phyloP scores from a whole-genome alignment of 2,797 vertebrate species.

The Clamator glandarius region DNA sequence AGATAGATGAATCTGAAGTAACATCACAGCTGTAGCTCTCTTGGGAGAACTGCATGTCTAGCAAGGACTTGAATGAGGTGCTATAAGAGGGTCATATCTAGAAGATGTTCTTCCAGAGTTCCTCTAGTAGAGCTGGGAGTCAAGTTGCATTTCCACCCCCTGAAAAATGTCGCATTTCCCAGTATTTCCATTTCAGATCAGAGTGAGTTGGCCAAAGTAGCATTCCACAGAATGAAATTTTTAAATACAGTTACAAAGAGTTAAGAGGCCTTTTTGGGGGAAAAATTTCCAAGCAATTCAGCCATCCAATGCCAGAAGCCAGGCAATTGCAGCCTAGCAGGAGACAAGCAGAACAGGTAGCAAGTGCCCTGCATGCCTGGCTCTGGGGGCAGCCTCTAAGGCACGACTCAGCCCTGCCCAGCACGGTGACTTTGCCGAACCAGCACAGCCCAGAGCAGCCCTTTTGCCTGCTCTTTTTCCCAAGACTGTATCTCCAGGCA shows the following conservation, averaged over 20 bases:
- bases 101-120: neutral
- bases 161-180: neutral
- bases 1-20: neutral
- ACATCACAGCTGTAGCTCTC: neutral
- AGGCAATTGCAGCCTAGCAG: neutral
- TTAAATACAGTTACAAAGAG: neutral
- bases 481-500: accelerated
- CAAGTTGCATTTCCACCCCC: neutral
- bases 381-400: neutral
- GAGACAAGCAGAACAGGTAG: neutral
- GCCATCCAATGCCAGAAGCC: neutral
- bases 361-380: neutral
- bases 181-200: neutral
- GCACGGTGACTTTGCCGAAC: neutral
- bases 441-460: neutral
- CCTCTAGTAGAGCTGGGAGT: neutral
- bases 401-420: neutral
- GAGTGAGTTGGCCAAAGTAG: accelerated
- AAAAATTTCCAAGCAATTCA: neutral
- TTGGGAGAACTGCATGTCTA: neutral
- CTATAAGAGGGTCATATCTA: neutral
- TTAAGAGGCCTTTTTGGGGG: neutral
- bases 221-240: neutral
- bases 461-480: neutral
- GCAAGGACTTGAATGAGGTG: neutral